Percentiles rank a stretch among this genome's conserved stretches.
Evolutionary conservation across 2,888 invertebrate species (phyloP).

Genomic region (Nomada flava): DNA sequence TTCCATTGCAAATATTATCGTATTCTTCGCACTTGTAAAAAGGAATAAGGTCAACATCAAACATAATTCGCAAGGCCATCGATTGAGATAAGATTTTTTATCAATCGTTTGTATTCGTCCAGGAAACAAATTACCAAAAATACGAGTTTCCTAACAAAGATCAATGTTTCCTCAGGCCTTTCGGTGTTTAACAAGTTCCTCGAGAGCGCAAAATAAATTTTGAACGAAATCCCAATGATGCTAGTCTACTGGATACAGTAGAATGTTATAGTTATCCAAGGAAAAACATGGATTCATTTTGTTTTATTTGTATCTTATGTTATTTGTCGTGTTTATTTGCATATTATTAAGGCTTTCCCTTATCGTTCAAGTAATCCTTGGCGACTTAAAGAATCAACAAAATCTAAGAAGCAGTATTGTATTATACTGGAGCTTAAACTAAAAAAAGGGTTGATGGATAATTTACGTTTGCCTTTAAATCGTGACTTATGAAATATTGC

Average conservation of each 20-base stretch:
- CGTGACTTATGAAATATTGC: not conserved
- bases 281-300: not conserved
- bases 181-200: not conserved
- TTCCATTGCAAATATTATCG: conserved; percentile 29
- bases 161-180: not conserved
- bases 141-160: conserved; percentile 3
- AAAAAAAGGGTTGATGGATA: not conserved
- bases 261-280: too few species aligned
- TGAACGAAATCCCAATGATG: too few species aligned
- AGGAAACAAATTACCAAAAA: conserved; percentile 26
- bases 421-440: not conserved
- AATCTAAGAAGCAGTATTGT: not conserved
- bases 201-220: not conserved
- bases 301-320: not conserved
- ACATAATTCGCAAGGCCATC: conserved; percentile 42
- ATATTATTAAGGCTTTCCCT: not conserved
- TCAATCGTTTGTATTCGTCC: conserved; percentile 24
- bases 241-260: too few species aligned
- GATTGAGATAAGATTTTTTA: conserved; percentile 56
- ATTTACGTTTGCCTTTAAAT: not conserved
- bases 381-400: not conserved
- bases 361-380: not conserved
- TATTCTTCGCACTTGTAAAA: not conserved
- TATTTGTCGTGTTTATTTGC: not conserved
- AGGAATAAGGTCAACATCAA: conserved; percentile 13